phyloP scores from a whole-genome alignment of 1,140 invertebrate genomes.

The Coenobita brevimanus region DNA sequence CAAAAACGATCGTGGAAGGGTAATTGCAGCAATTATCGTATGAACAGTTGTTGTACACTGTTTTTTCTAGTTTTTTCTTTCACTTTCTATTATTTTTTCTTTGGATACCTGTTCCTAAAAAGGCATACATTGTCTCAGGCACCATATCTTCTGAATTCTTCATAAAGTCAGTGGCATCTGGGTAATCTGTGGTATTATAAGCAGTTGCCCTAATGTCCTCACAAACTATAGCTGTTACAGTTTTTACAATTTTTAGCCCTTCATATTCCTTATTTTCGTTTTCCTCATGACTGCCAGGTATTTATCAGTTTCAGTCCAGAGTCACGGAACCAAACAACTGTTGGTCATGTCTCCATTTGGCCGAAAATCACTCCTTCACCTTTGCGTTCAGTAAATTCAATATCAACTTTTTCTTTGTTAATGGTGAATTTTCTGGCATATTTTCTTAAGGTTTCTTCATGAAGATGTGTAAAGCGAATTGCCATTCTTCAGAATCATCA shows the following conservation, averaged over 20 bases:
- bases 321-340: not conserved
- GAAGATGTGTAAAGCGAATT: too few relatives aligned
- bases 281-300: not conserved
- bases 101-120: not conserved
- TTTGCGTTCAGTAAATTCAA: too few relatives aligned
- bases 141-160: not conserved
- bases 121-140: slow-evolving; percentile 12
- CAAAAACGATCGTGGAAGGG: slow-evolving; percentile 3
- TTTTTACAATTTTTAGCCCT: not conserved
- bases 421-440: too few relatives aligned
- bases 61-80: slow-evolving; percentile 9
- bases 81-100: slow-evolving; percentile 8
- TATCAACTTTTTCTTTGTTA: too few relatives aligned
- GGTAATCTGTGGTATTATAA: slow-evolving; percentile 7
- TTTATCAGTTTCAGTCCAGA: slow-evolving; percentile 34
- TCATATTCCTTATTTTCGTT: not conserved
- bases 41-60: slow-evolving; percentile 21
- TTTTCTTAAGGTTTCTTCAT: too few relatives aligned
- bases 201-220: slow-evolving; percentile 18
- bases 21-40: slow-evolving; percentile 44
- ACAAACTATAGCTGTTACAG: not conserved
- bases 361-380: too few relatives aligned
- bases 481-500: too few relatives aligned
- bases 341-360: too few relatives aligned
- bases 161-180: slow-evolving; percentile 24